phyloP scores from a whole-genome alignment of 2,888 invertebrate species.

The Parthenolecanium corni region DNA sequence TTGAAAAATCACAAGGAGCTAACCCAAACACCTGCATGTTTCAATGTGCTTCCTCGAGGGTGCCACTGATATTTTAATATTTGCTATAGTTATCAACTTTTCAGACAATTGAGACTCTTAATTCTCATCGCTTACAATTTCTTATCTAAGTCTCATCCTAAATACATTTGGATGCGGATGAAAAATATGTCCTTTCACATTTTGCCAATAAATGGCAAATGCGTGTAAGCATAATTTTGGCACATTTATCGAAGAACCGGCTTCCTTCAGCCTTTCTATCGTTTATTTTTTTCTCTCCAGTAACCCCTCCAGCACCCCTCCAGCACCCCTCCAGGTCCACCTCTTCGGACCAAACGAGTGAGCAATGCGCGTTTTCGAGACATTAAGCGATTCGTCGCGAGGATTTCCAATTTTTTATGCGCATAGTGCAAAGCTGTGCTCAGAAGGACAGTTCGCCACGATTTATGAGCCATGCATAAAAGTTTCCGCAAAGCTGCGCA shows the following conservation, averaged over 20 bases:
- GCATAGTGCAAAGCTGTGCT: slow-evolving; percentile 29
- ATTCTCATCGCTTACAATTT: no score
- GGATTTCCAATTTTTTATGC: slow-evolving; percentile 28
- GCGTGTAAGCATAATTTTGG: slow-evolving; percentile 27
- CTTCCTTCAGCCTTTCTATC: no score
- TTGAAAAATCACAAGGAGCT: no score
- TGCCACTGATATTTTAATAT: no score
- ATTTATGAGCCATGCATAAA: slow-evolving; percentile 29
- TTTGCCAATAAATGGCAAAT: slow-evolving; percentile 11
- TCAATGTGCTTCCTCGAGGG: no score
- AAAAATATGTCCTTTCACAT: neutral
- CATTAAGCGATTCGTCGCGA: slow-evolving; percentile 29
- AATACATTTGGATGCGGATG: neutral
- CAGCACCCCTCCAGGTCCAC: no score
- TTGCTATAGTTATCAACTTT: no score
- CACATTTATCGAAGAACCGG: slow-evolving; percentile 14
- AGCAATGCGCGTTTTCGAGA: slow-evolving; percentile 25
- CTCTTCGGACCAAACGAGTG: neutral
- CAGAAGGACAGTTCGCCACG: slow-evolving; percentile 27
- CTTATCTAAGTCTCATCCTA: no score
- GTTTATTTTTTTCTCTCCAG: no score
- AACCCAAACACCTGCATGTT: no score
- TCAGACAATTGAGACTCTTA: no score
- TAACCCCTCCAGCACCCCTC: no score
- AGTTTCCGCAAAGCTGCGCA: slow-evolving; percentile 29